These are phyloP conservation scores for Oceanodroma leucorhoa DNA, from an alignment of 2,797 vertebrate genomes.

Conservation along the genomic window DNA sequence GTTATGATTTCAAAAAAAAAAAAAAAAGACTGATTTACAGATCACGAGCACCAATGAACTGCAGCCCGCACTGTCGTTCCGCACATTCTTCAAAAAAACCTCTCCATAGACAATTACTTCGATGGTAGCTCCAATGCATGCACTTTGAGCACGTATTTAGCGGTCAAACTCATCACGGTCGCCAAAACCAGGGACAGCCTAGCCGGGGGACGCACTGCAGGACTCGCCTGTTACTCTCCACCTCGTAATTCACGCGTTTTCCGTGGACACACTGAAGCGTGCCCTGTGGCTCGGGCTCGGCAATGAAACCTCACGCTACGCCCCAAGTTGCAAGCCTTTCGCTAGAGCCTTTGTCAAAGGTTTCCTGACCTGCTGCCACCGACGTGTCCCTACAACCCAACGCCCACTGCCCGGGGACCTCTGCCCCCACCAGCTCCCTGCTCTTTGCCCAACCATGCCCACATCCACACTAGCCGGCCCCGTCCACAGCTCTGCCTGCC, in stretches of 20 bases:
- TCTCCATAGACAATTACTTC: not conserved
- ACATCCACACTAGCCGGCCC: accelerated
- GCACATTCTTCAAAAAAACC: not conserved
- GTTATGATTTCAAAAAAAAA: not conserved
- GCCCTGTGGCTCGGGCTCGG: not conserved
- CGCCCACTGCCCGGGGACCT: not conserved
- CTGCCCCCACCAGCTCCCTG: not conserved
- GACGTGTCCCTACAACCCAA: not conserved
- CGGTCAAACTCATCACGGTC: not conserved
- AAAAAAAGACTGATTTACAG: not conserved
- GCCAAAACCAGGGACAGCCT: not conserved
- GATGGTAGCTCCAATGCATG: not conserved
- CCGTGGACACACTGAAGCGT: not conserved
- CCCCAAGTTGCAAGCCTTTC: not conserved
- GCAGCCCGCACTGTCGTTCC: not conserved
- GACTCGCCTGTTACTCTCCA: not conserved
- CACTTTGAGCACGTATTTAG: not conserved
- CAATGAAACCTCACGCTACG: not conserved
- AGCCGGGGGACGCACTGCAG: not conserved
- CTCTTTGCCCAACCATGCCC: not conserved
- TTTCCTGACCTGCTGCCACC: accelerated
- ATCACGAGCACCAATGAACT: not conserved
- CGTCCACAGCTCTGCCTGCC: not conserved
- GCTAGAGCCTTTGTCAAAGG: not conserved
- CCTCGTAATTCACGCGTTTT: not conserved